Base-by-base conservation (phyloP, 2,888 invertebrate genomes). In the Oligia fasciuncula region DNA sequence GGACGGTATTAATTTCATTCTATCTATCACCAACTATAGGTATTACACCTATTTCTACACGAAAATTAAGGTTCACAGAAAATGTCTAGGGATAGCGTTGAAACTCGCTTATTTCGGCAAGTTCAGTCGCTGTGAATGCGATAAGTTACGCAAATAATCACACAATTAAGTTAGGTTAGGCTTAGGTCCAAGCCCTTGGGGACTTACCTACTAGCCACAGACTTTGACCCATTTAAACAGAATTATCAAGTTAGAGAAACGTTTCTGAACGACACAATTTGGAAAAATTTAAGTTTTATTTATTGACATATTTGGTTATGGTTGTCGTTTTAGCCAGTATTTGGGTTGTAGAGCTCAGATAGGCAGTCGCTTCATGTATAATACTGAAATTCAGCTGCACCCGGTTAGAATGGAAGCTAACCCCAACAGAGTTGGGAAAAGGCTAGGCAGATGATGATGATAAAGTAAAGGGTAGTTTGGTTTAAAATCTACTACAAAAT, bases 131-230 rank as follows among this genome's bases (percentile, higher is more conserved):
- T 90, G 93, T 91, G 90, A 92, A 93, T 91, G 93, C 92, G 93
- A 93, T 93, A 93, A 93, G 90, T 92, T 92, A 92, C 89, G 90
- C 88, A 92, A 91, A 90, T 93, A 94, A 94, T 94, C 94, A 93
- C 89, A 91, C 93, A 93, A 93, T 93, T 94, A 93, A 92, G 92
- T 91, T 91, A 93, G 46, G 11, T 46, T 46, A 91, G 92, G 93
- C 90, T 93, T 93, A 91, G 70, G 88, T 60, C 87, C 89, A 89
- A 92, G 88, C 89, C 91, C 91, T 92, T 90, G 88, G 89, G 89
- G 88, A 90, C 89, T 88, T 87, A 80, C 63, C 73, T 62, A 63
- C 77, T 88, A 82, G 67, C 73, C 65, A 63, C 80, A 76, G 80
- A 69, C 73, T 82, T 76, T 35, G 23, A 14, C 29, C 23, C 43